Base-by-base conservation (phyloP, 2,797 vertebrate genomes). In the Morelia viridis region DNA sequence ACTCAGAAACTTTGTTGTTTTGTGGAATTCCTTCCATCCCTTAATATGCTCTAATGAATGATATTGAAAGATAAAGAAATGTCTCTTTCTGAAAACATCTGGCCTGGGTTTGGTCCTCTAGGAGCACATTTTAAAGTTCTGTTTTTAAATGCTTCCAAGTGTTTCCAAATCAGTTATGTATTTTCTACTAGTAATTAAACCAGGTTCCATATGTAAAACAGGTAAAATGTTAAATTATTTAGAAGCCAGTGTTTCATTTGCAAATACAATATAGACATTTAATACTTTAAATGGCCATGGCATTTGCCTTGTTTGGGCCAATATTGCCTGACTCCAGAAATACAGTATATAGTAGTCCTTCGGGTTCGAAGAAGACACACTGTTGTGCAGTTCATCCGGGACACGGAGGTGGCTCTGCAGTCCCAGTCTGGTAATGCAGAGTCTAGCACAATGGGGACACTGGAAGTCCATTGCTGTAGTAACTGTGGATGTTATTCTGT, bases 1-100 rank as follows among this genome's bases (percentile, higher is more conserved):
- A 76, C 94, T 50, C 31, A 95, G 92, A 90, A 97, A 93, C 71
- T 31, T 87, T 10, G 87, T 95, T 96, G 88, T 62, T 95, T 95
- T 94, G 71, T 88, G 83, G 89, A 93, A 95, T 96, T 96, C 94
- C 89, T 96, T 96, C 95, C 89, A 85, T 95, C 93, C 89, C 93
- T 68, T 94, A 92, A 95, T 95, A 92, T 62, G 85, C 91, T 94
- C 50, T 95, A 94, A 94, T 93, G 93, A 93, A 92, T 93, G 94
- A 95, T 96, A 94, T 26, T 0, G 0, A 95, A 76, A 0, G 95
- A 95, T 95, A 96, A 53, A 94, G 94, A 90, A 95, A 89, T 4
- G 90, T 87, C 93, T 4, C 58, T 94, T 95, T 95, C 91, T 95
- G 94, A 93, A 96, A 95, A 93, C 91, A 96, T 94, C 94, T 97